Conservation (phyloP, 2,888 invertebrate species). For the Leptinotarsa rubiginosa region DNA sequence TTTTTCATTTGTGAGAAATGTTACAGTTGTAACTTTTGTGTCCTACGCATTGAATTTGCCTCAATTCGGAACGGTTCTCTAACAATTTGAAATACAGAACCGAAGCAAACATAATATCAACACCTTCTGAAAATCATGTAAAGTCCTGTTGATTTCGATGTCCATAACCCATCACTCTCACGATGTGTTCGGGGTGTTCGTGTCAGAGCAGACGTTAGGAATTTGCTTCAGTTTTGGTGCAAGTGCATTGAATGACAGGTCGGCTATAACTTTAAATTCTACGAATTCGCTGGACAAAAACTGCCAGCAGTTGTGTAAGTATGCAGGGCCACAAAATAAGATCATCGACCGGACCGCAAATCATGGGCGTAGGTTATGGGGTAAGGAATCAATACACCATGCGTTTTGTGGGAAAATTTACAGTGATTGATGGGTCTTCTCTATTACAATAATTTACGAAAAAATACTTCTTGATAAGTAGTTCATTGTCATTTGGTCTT, state of each 20-base stretch:
- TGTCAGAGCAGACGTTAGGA: slow-evolving; percentile 26
- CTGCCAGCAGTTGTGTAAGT: slow-evolving; percentile 58
- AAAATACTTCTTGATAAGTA: no score
- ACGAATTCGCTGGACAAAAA: slow-evolving; percentile 60
- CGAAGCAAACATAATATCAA: neutral
- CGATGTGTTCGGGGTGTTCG: slow-evolving; percentile 11
- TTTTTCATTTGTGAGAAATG: no score
- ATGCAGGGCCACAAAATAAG: slow-evolving; percentile 58
- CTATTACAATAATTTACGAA: no score
- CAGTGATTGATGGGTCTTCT: no score
- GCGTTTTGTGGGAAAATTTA: neutral
- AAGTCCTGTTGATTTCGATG: slow-evolving; percentile 10
- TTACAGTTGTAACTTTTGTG: no score
- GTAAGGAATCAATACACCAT: neutral
- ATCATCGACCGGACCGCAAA: slow-evolving; percentile 58
- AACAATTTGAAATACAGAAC: no score
- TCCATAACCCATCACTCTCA: slow-evolving; percentile 11
- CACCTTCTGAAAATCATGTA: slow-evolving; percentile 15
- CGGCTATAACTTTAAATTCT: slow-evolving; percentile 58
- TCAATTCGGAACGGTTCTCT: no score
- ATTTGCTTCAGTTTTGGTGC: slow-evolving; percentile 26
- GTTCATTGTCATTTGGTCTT: no score
- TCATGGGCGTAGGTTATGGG: slow-evolving; percentile 29
- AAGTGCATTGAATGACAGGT: slow-evolving; percentile 57
- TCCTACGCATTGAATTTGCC: no score